A percentile compares a stretch with the other conserved stretches of the same genome.
Evolutionary conservation across 2,888 invertebrate genomes (phyloP).

Genomic region (Melanostoma scalare): DNA sequence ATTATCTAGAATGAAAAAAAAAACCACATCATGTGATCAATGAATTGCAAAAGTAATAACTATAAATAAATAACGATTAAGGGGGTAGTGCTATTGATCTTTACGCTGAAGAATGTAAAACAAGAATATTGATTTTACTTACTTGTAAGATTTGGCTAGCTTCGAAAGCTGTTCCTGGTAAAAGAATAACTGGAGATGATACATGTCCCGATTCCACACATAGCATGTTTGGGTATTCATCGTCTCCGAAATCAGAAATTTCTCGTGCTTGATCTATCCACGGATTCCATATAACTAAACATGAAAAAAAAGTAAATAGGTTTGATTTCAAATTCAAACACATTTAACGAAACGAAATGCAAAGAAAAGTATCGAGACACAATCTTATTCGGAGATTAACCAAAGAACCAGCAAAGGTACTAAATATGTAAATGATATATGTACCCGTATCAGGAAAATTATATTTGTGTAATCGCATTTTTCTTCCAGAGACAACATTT

Average conservation of each 20-base stretch:
- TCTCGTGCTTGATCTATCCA: constrained; percentile 97
- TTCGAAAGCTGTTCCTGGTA: constrained; percentile 95
- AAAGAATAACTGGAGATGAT: constrained; percentile 91
- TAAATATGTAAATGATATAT: constrained; percentile 31
- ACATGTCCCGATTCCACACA: constrained; percentile 97
- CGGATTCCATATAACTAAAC: constrained; percentile 96
- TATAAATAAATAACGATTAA: too few species aligned
- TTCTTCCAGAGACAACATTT: constrained; percentile 94
- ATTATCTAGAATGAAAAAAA: constrained; percentile 77
- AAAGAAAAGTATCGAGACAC: too few species aligned
- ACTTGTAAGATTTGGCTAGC: constrained; percentile 95
- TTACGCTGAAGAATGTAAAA: neutral
- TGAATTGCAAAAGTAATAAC: too few species aligned
- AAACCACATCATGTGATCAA: neutral
- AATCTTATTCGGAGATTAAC: too few species aligned
- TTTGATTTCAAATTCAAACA: neutral
- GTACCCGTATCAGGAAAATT: constrained; percentile 96
- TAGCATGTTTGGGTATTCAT: constrained; percentile 97
- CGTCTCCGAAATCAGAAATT: constrained; percentile 97
- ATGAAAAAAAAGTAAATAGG: too few species aligned
- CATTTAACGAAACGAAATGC: neutral
- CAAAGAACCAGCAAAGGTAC: too few species aligned
- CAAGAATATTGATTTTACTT: constrained; percentile 52
- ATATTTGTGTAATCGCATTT: constrained; percentile 96
- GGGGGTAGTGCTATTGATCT: neutral